Evolutionary conservation across 2,888 invertebrate species (phyloP).

Genomic region (Lithophane socia): DNA sequence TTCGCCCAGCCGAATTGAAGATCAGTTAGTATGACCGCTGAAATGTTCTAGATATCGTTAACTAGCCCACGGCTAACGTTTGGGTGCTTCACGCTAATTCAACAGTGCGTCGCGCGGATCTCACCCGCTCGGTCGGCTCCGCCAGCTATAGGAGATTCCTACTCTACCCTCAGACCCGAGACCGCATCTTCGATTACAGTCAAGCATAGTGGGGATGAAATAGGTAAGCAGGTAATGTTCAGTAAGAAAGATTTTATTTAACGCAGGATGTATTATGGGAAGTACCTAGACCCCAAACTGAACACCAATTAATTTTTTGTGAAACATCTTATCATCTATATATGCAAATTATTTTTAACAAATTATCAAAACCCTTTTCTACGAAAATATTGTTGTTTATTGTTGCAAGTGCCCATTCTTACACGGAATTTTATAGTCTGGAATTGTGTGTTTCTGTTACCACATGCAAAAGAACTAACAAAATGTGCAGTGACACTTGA

Average conservation of each 20-base stretch:
- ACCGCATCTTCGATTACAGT: slow-evolving; percentile 67
- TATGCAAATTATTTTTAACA: background rate
- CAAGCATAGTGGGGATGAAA: slow-evolving; percentile 75
- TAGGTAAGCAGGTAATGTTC: slow-evolving; percentile 71
- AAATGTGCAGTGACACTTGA: background rate
- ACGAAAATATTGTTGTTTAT: background rate
- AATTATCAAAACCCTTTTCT: background rate
- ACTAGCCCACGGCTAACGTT: slow-evolving; percentile 65
- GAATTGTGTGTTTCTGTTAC: slow-evolving; percentile 1
- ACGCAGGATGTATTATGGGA: background rate
- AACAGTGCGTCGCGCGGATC: slow-evolving; percentile 77
- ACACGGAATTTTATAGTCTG: background rate
- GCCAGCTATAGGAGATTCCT: slow-evolving; percentile 69
- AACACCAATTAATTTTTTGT: background rate
- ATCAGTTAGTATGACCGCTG: slow-evolving; percentile 58
- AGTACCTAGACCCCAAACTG: background rate
- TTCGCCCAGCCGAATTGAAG: slow-evolving; percentile 31
- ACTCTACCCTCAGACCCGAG: slow-evolving; percentile 70
- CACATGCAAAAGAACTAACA: background rate
- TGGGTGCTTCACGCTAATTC: slow-evolving; percentile 69
- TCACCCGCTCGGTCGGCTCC: slow-evolving; percentile 86
- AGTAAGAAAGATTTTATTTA: background rate
- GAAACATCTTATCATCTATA: background rate
- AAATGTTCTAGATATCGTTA: slow-evolving; percentile 67
- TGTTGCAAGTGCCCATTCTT: background rate